A percentile compares a stretch with the other conserved stretches of the same genome.
These are phyloP conservation scores for Beris morrisii DNA, from an alignment of 2,888 invertebrate species.

Conservation along the genomic window DNA sequence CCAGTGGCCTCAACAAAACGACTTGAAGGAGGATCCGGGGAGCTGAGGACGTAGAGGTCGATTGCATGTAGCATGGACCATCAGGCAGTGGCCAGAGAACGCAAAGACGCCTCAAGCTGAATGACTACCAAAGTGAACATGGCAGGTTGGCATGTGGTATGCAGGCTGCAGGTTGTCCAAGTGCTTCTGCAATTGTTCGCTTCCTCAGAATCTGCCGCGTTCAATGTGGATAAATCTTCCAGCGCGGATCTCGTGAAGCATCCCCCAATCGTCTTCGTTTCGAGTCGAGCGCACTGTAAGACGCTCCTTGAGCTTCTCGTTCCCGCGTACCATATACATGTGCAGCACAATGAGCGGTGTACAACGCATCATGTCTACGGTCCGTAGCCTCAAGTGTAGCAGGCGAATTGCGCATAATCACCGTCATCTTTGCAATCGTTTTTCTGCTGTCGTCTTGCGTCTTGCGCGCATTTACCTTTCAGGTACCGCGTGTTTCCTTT, in stretches of 20 bases:
- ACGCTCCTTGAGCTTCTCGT: neutral
- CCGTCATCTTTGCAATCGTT: constrained; percentile 37
- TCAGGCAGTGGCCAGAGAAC: constrained; percentile 14
- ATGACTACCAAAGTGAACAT: constrained; percentile 36
- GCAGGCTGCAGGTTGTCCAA: neutral
- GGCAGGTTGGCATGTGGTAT: constrained; percentile 28
- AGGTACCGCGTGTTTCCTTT: constrained; percentile 13
- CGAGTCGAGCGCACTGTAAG: neutral
- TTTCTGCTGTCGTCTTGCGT: constrained; percentile 30
- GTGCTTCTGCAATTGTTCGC: constrained; percentile 18
- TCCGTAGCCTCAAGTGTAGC: constrained; percentile 30
- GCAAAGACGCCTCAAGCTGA: constrained; percentile 29
- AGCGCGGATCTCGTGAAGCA: constrained; percentile 28
- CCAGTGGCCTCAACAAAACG: neutral
- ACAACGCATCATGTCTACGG: constrained; percentile 14
- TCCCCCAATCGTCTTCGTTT: constrained; percentile 32
- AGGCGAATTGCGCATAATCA: constrained; percentile 38
- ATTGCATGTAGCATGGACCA: neutral
- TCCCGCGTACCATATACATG: constrained; percentile 4
- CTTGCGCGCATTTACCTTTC: constrained; percentile 30
- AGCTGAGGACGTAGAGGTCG: neutral
- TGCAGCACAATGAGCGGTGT: neutral
- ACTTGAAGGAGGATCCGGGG: neutral
- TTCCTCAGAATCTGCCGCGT: constrained; percentile 35
- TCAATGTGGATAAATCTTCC: constrained; percentile 30